Conservation (phyloP, 2,888 invertebrate genomes). For the Eupithecia dodoneata region DNA sequence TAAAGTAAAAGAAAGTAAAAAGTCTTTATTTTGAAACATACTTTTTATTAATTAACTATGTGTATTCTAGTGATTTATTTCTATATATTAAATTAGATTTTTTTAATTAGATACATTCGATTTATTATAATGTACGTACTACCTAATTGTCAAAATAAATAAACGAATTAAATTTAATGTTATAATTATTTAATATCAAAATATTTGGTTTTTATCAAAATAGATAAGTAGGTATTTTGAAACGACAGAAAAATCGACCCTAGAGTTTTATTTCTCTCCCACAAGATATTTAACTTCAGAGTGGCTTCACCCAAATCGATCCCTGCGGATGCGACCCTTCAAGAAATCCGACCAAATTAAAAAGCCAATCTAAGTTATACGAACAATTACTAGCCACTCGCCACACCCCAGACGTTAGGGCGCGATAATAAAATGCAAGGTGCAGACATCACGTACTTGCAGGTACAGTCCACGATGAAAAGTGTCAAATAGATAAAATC, state of each 20-base stretch:
- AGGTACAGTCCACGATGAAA: slow-evolving; percentile 30
- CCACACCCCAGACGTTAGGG: slow-evolving; percentile 69
- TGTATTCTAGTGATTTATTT: too few species aligned
- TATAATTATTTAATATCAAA: too few species aligned
- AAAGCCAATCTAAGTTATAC: slow-evolving; percentile 83
- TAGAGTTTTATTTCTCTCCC: neutral
- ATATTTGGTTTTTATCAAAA: too few species aligned
- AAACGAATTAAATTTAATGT: too few species aligned
- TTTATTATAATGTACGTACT: too few species aligned
- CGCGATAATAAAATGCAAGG: slow-evolving; percentile 62
- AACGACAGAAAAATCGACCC: neutral
- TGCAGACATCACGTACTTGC: slow-evolving; percentile 46
- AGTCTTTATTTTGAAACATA: too few species aligned
- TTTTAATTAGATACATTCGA: too few species aligned
- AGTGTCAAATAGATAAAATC: neutral
- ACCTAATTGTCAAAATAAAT: too few species aligned
- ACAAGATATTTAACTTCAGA: slow-evolving; percentile 2
- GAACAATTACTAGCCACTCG: slow-evolving; percentile 80
- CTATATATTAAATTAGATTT: too few species aligned
- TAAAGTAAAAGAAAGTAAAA: too few species aligned
- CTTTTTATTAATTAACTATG: too few species aligned
- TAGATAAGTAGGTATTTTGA: neutral
- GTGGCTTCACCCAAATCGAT: slow-evolving; percentile 20
- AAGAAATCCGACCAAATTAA: slow-evolving; percentile 64
- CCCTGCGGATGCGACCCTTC: slow-evolving; percentile 38